These are phyloP conservation scores for Arvicola amphibius DNA, from an alignment of 2,797 vertebrate genomes.

Conservation along the genomic window DNA sequence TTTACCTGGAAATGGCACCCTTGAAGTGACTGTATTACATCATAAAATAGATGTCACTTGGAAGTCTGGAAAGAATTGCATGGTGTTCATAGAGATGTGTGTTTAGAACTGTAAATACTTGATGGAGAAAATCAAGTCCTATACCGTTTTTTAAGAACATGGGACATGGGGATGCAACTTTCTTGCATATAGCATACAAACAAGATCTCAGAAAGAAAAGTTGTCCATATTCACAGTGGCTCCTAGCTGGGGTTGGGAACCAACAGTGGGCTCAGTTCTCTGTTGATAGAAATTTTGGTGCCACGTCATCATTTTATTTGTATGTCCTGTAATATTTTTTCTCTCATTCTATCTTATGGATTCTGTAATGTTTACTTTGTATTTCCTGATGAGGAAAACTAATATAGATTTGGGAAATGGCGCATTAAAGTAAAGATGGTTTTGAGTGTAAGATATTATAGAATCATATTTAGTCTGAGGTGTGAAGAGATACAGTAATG, in stretches of 20 bases:
- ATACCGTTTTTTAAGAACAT: not conserved
- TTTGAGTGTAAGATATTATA: not conserved
- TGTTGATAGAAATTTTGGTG: not conserved
- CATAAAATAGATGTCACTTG: not conserved
- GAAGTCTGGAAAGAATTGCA: not conserved
- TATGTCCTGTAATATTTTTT: not conserved
- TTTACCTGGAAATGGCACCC: not conserved
- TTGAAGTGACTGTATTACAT: not conserved
- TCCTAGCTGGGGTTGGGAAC: not conserved
- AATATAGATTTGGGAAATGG: not conserved
- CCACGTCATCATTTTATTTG: not conserved
- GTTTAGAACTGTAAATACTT: constrained; percentile 4
- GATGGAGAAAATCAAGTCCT: not conserved
- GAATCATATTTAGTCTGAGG: not conserved
- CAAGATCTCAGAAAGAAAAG: not conserved
- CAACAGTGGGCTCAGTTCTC: not conserved
- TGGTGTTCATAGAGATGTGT: not conserved
- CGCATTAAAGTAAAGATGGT: not conserved
- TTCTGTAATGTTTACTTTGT: not conserved
- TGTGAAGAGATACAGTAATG: not conserved
- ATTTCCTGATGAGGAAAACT: not conserved
- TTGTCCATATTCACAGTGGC: not conserved
- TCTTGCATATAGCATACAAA: not conserved
- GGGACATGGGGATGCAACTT: not conserved
- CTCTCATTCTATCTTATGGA: not conserved